Percentiles rank a stretch among this genome's conserved stretches.
Conservation (phyloP, 2,888 invertebrate genomes). For the Pegoplata infirma region DNA sequence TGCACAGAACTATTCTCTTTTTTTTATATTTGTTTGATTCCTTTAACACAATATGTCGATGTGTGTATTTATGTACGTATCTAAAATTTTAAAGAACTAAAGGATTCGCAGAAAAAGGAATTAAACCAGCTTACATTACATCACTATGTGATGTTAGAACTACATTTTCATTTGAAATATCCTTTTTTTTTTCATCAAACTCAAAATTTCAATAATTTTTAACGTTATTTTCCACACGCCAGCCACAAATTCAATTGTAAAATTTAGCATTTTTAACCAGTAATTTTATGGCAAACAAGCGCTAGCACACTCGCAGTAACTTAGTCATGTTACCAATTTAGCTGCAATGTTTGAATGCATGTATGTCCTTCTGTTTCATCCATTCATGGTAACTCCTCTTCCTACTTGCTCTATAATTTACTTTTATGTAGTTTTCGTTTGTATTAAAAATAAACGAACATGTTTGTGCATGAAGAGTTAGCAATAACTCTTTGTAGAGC, state of each 20-base stretch:
- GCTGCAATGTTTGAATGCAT: constrained; percentile 22
- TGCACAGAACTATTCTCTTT: neutral
- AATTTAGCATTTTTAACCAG: constrained; percentile 62
- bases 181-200: constrained; percentile 23
- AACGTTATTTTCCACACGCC: constrained; percentile 36
- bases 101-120: neutral
- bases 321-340: constrained; percentile 48
- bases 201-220: constrained; percentile 37
- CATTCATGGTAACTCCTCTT: constrained; percentile 39
- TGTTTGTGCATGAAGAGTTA: constrained; percentile 41
- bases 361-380: constrained; percentile 34
- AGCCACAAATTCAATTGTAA: constrained; percentile 74
- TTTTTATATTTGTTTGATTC: neutral
- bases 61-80: too few relatives aligned
- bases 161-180: constrained; percentile 4
- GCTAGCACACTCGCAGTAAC: constrained; percentile 8
- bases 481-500: constrained; percentile 55
- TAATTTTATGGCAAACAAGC: constrained; percentile 58
- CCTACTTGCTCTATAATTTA: constrained; percentile 52
- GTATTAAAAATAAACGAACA: constrained; percentile 18
- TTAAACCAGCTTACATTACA: neutral
- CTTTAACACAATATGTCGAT: neutral
- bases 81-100: neutral
- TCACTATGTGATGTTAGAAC: neutral
- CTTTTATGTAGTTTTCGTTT: constrained; percentile 53